These are phyloP conservation scores for Ophion costatus DNA, from an alignment of 2,888 invertebrate species.

Conservation along the genomic window DNA sequence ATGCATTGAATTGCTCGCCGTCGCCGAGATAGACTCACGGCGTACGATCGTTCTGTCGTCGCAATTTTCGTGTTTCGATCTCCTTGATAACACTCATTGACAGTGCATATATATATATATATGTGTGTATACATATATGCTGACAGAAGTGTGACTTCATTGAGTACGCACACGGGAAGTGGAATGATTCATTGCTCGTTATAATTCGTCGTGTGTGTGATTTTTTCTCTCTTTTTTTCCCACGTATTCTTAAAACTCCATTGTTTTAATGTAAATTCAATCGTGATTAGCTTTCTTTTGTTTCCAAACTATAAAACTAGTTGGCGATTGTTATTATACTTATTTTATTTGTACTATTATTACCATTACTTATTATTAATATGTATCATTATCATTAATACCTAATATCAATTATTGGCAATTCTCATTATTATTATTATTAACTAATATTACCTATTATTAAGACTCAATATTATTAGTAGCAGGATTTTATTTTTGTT, in stretches of 20 bases:
- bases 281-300: not conserved
- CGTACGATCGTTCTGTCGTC: not conserved
- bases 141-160: slow-evolving; percentile 31
- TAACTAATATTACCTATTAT: not conserved
- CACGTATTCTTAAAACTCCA: slow-evolving; percentile 2
- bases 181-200: slow-evolving; percentile 45
- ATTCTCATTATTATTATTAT: not conserved
- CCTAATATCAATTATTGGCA: not conserved
- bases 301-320: not conserved
- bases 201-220: not conserved
- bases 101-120: not conserved
- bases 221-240: not conserved
- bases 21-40: not conserved
- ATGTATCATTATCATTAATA: not conserved
- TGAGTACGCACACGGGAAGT: slow-evolving; percentile 11
- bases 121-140: not conserved
- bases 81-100: slow-evolving; percentile 1
- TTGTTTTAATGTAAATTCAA: slow-evolving; percentile 35
- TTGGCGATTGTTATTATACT: not conserved
- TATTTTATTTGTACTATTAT: not conserved
- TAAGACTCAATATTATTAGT: too few species aligned
- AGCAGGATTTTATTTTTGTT: too few species aligned
- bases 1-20: not conserved
- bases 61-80: slow-evolving; percentile 13
- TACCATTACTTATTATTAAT: not conserved